Base-by-base conservation (phyloP, 2,113 vertebrate species). In the Psilopsiagon aurifrons region DNA sequence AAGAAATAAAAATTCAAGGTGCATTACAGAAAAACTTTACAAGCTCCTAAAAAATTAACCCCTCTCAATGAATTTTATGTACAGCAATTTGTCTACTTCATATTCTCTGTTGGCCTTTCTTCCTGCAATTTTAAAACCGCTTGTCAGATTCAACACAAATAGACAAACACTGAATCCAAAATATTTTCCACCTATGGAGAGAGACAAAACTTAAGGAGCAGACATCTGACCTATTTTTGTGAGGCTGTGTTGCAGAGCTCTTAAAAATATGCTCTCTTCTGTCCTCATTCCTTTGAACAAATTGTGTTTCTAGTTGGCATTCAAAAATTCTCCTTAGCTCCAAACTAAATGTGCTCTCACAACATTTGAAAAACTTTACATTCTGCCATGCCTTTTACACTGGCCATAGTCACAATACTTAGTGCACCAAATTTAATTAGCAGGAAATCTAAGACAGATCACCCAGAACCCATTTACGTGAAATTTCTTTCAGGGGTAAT, bases 401-500 rank as follows among this genome's bases (percentile, higher is more conserved):
- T 77, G 67, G 27, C 49, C 54, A 27, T 64, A 41, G 27, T 57
- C 70, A 57, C 81, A 88, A 55, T 55, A 74, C 57, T 92, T 70
- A 76, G 18, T 46, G 27, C 39, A 74, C 49, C 76, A 57, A 35
- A 74, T 60, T 85, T 94, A 95, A 96, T 92, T 94, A 95, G 43
- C 74, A 93, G 71, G 39, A 86, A 81, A 86, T 46, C 83, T 77
- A 9, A 22, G 68, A 90, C 80, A 75, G 44, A 88, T 83, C 62
- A 70, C 57, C 27, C 11, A 79, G 49, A 91, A 63, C 17, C 14
- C 59, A 47, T 94, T 90, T 93, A 83, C 92, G 60, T 95, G 13
- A 49, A 95, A 88, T 91, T 85, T 79, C 83, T 95, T 95, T 80
- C 78, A 88, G 41, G 43, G 78, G 33, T 87, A 96, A 97, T 92